Evolutionary conservation across 2,113 vertebrate species (phyloP), one percentile per base, ranked within the genome.

Genomic region (Plotosus lineatus): DNA sequence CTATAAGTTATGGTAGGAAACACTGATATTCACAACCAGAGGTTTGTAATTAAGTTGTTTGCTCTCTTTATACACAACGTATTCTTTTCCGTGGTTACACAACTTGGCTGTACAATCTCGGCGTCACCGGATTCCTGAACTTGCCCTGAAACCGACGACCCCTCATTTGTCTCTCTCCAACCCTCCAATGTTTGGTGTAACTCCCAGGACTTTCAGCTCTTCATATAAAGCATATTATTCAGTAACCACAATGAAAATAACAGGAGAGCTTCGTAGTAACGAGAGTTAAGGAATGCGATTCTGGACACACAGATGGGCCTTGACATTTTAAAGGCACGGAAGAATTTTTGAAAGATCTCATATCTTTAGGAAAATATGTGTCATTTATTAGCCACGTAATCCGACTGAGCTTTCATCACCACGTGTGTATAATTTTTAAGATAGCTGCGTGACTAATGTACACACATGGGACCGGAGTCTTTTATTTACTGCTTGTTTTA

Each of bases 201-300:
- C 68, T 48, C 68, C 44, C 44, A 36, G 46, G 8, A 2, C 69
- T 73, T 73, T 51, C 26, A 51, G 46, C 17, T 33, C 48, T 28
- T 51, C 69, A 51, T 51, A 51, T 51, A 73, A 51, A 73, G 28
- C 46, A 73, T 36, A 51, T 51, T 73, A 73, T 73, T 73, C 69
- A 51, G 69, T 33, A 73, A 73, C 46, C 69, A 33, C 69, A 73
- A 73, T 73, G 46, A 73, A 51, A 51, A 72, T 72, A 73, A 73
- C 46, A 73, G 42, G 42, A 50, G 42, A 51, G 42, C 44, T 36
- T 51, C 14, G 46, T 33, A 73, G 69, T 33, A 51, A 73, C 69
- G 21, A 73, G 31, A 21, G 69, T 36, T 51, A 12, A 51, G 46
- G 69, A 73, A 51, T 51, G 69, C 14, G 23, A 51, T 31, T 73